A percentile compares a stretch with the other conserved stretches of the same genome.
Conservation (phyloP, 2,797 vertebrate genomes). For the Knipowitschia caucasica region DNA sequence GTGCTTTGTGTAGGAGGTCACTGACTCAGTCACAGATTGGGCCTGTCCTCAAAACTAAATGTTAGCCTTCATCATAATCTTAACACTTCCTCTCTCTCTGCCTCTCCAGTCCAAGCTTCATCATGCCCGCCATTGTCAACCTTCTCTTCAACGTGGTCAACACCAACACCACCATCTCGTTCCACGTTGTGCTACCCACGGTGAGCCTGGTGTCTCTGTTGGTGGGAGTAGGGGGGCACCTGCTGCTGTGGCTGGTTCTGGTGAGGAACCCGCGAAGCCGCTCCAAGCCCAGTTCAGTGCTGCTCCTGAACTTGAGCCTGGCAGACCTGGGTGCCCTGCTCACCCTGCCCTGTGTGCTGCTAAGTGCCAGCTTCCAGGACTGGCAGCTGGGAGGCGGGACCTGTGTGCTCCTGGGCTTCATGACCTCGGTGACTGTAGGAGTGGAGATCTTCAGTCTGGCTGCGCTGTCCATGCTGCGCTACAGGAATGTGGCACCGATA, state of each 20-base stretch:
- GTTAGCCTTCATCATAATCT: neutral
- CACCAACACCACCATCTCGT: constrained; percentile 75
- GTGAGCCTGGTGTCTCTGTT: constrained; percentile 69
- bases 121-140: constrained; percentile 73
- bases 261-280: constrained; percentile 58
- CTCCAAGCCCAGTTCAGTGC: constrained; percentile 63
- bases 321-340: constrained; percentile 68
- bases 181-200: constrained; percentile 61
- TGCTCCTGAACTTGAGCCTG: constrained; percentile 74
- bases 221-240: constrained; percentile 64
- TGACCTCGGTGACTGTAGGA: constrained; percentile 69
- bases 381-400: constrained; percentile 64
- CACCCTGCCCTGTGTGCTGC: constrained; percentile 67
- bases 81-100: neutral
- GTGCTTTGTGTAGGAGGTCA: too few relatives aligned
- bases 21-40: too few relatives aligned
- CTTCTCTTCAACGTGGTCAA: constrained; percentile 70
- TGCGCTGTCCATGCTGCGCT: constrained; percentile 62
- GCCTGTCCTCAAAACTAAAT: neutral
- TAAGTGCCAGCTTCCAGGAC: constrained; percentile 63
- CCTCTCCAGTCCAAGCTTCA: neutral
- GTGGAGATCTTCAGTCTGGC: constrained; percentile 73
- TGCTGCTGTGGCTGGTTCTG: constrained; percentile 69
- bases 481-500: constrained; percentile 56
- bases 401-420: constrained; percentile 68